Conservation (phyloP, 92 coral and sea anemone species). For the Anthopleura xanthogrammica region DNA sequence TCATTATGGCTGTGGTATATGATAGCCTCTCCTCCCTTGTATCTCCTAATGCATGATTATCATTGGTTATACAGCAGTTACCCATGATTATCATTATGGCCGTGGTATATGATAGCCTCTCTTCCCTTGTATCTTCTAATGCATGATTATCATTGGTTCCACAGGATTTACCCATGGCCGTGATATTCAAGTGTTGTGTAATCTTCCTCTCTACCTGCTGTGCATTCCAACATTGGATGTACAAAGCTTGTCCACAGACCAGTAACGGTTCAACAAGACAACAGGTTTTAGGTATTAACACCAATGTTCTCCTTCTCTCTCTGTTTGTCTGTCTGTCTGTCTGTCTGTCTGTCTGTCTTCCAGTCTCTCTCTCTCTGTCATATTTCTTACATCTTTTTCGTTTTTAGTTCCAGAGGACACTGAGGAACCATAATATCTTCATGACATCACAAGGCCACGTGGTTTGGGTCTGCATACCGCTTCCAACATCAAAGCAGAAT, state of each 20-base stretch:
- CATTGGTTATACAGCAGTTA: too few species aligned
- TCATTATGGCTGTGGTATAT: too few species aligned
- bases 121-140: neutral
- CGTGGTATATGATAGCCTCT: too few species aligned
- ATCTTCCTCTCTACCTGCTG: conserved; percentile 67
- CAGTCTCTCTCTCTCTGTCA: neutral
- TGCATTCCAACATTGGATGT: conserved; percentile 64
- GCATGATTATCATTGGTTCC: neutral
- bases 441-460: neutral
- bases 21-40: too few species aligned
- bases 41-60: too few species aligned
- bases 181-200: conserved; percentile 73
- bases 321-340: too few species aligned
- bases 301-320: neutral
- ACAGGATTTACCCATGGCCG: conserved; percentile 66
- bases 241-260: conserved; percentile 16
- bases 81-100: too few species aligned
- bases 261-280: neutral
- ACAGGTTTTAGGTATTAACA: neutral
- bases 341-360: too few species aligned
- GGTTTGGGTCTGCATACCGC: neutral
- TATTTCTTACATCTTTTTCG: neutral
- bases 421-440: neutral
- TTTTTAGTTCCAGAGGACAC: neutral
- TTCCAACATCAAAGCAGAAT: neutral